Base-by-base conservation (phyloP, 1,140 invertebrate species). In the Octopus sinensis region DNA sequence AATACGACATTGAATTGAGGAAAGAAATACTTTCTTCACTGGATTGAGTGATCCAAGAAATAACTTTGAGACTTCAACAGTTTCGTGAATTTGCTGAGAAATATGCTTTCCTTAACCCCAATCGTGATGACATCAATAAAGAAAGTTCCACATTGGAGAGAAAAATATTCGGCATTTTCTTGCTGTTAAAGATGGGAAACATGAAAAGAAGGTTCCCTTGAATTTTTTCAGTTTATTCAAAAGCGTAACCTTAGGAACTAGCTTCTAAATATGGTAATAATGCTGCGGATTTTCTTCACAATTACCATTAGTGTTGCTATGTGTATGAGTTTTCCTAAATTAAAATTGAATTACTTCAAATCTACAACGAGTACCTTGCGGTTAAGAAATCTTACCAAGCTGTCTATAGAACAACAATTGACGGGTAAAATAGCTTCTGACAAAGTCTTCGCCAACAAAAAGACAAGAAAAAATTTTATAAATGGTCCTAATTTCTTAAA, bases 121-220 rank as follows among this genome's bases (percentile, higher is more conserved):
- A 68, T 68, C 62, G n/a, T 68, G 62, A 68, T 68, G 62, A 68
- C 62, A 68, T 68, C n/a, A n/a, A 68, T 68, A 68, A 68, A n/a
- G 62, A 68, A 68, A 68, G 62, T 68, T 68, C 62, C 62, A 10
- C 62, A n/a, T 68, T 68, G 62, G n/a, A n/a, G n/a, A n/a, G 62
- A 68, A 68, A n/a, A 68, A n/a, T 10, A 9, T 68, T 68, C 62
- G n/a, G 62, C 62, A 68, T 68, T 68, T 68, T n/a, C 9, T 68
- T 68, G 62, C 62, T 68, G n/a, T n/a, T 68, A n/a, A 68, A 68
- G n/a, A 9, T 10, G 62, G n/a, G 62, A 68, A 68, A n/a, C n/a
- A n/a, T 9, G n/a, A 68, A 68, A n/a, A n/a, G n/a, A 68, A n/a
- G 9, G 62, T n/a, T n/a, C 62, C 62, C n/a, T 68, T 68, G 62